These are phyloP conservation scores for Rhagoletis zephyria DNA, from an alignment of 1,140 invertebrate species.

Conservation along the genomic window DNA sequence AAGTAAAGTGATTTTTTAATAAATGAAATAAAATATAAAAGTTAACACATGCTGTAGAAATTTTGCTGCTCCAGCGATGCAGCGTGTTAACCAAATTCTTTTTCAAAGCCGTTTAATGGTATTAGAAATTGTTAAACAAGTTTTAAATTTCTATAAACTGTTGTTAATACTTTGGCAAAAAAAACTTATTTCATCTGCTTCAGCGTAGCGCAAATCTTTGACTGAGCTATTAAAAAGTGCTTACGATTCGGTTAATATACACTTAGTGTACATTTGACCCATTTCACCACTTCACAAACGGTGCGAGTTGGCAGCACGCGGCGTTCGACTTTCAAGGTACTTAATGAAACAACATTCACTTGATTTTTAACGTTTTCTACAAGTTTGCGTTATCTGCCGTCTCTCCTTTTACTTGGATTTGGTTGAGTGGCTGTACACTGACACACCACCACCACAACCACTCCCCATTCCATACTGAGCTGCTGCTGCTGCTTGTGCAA, in stretches of 20 bases:
- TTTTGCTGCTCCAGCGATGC: neutral
- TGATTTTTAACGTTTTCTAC: neutral
- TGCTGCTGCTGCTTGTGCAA: no score
- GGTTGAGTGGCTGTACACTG: neutral
- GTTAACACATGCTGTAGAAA: slow-evolving; percentile 7
- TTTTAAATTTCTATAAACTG: neutral
- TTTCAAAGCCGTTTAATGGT: neutral
- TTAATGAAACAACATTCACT: neutral
- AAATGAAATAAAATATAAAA: neutral
- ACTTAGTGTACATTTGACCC: slow-evolving; percentile 24
- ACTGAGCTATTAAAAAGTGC: neutral
- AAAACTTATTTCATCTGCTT: neutral
- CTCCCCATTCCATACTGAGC: neutral
- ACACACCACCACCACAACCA: no score
- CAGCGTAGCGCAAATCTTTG: neutral
- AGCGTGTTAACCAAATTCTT: neutral
- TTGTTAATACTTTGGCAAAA: neutral
- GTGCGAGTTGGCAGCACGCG: neutral
- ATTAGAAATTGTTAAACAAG: neutral
- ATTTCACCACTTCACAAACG: neutral
- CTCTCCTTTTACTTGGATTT: neutral
- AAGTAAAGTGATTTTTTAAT: neutral
- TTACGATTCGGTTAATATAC: slow-evolving; percentile 30
- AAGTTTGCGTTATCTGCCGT: neutral
- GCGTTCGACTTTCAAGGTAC: neutral